These are phyloP conservation scores for Alloplasta piceator DNA, from an alignment of 2,888 invertebrate genomes.

Conservation along the genomic window DNA sequence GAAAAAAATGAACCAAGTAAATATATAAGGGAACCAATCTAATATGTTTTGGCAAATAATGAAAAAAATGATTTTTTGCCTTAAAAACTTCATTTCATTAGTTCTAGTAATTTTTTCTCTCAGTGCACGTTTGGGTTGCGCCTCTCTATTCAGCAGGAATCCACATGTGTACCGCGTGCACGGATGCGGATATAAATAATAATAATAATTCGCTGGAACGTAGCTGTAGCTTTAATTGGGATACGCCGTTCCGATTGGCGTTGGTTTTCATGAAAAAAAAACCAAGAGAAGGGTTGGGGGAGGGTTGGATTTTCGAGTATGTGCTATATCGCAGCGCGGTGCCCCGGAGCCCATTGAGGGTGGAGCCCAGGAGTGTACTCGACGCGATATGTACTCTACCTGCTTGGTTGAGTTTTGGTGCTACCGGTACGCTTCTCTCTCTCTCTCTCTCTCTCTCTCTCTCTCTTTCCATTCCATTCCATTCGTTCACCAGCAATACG, in stretches of 20 bases:
- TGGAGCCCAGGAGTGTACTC: constrained; percentile 68
- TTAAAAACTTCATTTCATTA: too few relatives aligned
- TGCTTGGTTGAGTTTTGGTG: constrained; percentile 49
- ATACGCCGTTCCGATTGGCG: constrained; percentile 65
- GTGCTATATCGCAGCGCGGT: constrained; percentile 52
- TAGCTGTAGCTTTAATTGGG: constrained; percentile 67
- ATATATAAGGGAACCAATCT: too few relatives aligned
- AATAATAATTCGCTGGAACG: constrained; percentile 35
- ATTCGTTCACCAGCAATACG: constrained; percentile 59
- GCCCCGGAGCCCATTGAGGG: constrained; percentile 56
- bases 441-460: constrained; percentile 52
- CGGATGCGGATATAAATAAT: background rate
- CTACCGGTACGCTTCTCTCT: constrained; percentile 47
- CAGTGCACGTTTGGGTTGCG: background rate
- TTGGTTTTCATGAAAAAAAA: constrained; percentile 56
- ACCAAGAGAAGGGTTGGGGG: background rate
- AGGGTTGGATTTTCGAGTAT: constrained; percentile 65
- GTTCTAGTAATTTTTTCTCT: too few relatives aligned
- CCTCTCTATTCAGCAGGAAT: background rate
- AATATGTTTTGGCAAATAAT: too few relatives aligned
- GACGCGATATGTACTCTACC: constrained; percentile 56
- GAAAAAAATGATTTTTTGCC: too few relatives aligned
- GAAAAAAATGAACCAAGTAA: too few relatives aligned
- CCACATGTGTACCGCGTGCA: background rate
- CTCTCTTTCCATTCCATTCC: constrained; percentile 52